Base-by-base conservation (phyloP, 2,113 vertebrate genomes). In the Hypomesus transpacificus region DNA sequence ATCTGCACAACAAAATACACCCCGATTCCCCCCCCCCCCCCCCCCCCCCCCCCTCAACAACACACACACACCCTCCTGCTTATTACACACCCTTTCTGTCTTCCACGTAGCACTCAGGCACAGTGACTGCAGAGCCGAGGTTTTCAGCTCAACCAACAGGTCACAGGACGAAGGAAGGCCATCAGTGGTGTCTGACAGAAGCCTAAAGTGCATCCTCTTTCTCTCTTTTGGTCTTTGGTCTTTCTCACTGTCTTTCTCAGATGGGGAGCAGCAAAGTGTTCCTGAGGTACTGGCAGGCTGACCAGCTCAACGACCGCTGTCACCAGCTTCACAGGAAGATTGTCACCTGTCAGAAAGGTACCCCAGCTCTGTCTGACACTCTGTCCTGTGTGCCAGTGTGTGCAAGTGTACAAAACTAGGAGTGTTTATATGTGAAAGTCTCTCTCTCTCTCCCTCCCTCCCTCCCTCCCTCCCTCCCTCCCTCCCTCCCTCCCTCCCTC, bases 311-410 rank as follows among this genome's bases (percentile, higher is more conserved):
- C 0, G 93, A 98, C 68, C 89, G 95, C 87, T 96, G 96, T 85
- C 91, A 94, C 82, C 95, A 95, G 80, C 87, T 95, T 56, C 94
- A 93, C 85, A 94, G 89, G 78, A 98, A 94, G 90, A 94, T 98
- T 68, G 86, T 98, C 87, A 95, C 92, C 80, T 97, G 96, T 83
- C 96, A 98, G 80, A 97, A 95, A 96, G 96, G 96, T 98, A 95
- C 34, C 7, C 17, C n/a, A 52, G 14, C 18, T 31, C 56, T 1
- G 6, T 34, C 2, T 14, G 13, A 46, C 39, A 46, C 39, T 46
- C 39, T 46, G 39, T 13, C 39, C 39, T 46, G 39, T 46, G 39
- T 46, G 39, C n/a, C n/a, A n/a, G n/a, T 46, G 39, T 46, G 39
- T 46, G 39, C 39, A 46, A 46, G 8, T 46, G 39, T 46, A 46